Evolutionary conservation across 2,797 vertebrate genomes (phyloP).

Genomic region (Poecilia velifera): DNA sequence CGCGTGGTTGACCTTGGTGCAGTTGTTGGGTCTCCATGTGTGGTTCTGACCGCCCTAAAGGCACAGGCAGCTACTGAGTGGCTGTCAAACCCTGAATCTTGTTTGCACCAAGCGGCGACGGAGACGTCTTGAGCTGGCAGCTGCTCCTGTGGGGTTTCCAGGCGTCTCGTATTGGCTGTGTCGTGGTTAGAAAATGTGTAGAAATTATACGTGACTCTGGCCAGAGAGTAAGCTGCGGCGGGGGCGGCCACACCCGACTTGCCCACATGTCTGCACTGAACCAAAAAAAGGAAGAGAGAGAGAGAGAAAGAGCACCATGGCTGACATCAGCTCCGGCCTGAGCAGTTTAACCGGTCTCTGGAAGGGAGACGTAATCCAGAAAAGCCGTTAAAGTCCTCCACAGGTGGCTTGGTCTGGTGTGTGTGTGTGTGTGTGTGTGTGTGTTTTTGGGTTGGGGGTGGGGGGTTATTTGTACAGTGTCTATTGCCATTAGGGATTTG

Average conservation of each 20-base stretch:
- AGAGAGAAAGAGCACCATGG: slow-evolving; percentile 16
- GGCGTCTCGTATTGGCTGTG: slow-evolving; percentile 76
- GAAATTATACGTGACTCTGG: slow-evolving; percentile 78
- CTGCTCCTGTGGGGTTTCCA: slow-evolving; percentile 55
- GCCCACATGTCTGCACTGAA: slow-evolving; percentile 70
- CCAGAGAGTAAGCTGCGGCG: slow-evolving; percentile 76
- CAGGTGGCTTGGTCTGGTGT: slow-evolving; percentile 58
- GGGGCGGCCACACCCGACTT: slow-evolving; percentile 66
- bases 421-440: slow-evolving; percentile 33
- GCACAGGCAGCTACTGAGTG: slow-evolving; percentile 33
- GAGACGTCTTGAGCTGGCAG: slow-evolving; percentile 45
- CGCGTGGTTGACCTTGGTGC: slow-evolving; percentile 49
- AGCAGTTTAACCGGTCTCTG: slow-evolving; percentile 68
- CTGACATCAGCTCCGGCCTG: slow-evolving; percentile 64
- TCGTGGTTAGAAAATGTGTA: slow-evolving; percentile 76
- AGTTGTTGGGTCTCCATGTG: slow-evolving; percentile 50
- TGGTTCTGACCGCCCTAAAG: slow-evolving; percentile 47
- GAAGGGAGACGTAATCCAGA: slow-evolving; percentile 52
- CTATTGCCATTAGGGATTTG: slow-evolving; percentile 54
- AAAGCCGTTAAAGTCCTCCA: slow-evolving; percentile 71
- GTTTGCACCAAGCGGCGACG: slow-evolving; percentile 46
- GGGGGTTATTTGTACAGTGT: slow-evolving; percentile 57
- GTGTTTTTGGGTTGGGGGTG: slow-evolving; percentile 33
- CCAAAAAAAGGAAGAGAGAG: not conserved
- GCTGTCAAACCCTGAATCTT: slow-evolving; percentile 56